Percentiles rank a stretch among this genome's conserved stretches.
Conservation (phyloP, 2,888 invertebrate genomes). For the Agrotis puta region DNA sequence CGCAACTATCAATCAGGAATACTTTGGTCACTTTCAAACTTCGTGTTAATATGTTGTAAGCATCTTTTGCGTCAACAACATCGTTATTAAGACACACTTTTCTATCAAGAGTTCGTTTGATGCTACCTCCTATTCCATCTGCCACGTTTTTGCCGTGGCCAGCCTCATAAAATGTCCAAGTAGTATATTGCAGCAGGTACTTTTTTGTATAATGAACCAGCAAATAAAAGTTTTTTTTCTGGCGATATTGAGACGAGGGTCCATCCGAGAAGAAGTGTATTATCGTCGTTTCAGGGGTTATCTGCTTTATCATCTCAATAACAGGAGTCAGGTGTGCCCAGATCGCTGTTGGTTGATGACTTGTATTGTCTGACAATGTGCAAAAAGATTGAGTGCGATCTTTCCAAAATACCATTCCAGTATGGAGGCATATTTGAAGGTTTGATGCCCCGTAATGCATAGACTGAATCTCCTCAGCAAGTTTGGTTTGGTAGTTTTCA, state of each 20-base stretch:
- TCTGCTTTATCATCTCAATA: slow-evolving; percentile 13
- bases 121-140: no score
- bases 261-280: slow-evolving; percentile 11
- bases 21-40: slow-evolving; percentile 6
- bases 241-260: slow-evolving; percentile 2
- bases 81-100: slow-evolving; percentile 7
- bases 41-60: slow-evolving; percentile 10
- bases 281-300: slow-evolving; percentile 6
- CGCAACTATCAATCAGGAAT: slow-evolving; percentile 14
- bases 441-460: slow-evolving; percentile 20
- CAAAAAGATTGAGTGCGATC: slow-evolving; percentile 18
- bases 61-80: slow-evolving; percentile 16
- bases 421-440: slow-evolving; percentile 14
- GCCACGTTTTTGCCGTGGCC: slow-evolving; percentile 17
- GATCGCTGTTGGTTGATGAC: slow-evolving; percentile 21
- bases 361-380: slow-evolving; percentile 22
- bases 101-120: no score
- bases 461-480: slow-evolving; percentile 6
- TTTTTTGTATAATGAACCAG: slow-evolving; percentile 9
- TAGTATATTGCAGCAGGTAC: slow-evolving; percentile 5
- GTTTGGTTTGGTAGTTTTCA: slow-evolving; percentile 18
- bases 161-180: slow-evolving; percentile 11
- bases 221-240: slow-evolving; percentile 14
- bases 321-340: slow-evolving; percentile 20
- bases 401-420: slow-evolving; percentile 17